A percentile compares a stretch with the other conserved stretches of the same genome.
Conservation (phyloP, 2,888 invertebrate species). For the Epistrophella euchroma region DNA sequence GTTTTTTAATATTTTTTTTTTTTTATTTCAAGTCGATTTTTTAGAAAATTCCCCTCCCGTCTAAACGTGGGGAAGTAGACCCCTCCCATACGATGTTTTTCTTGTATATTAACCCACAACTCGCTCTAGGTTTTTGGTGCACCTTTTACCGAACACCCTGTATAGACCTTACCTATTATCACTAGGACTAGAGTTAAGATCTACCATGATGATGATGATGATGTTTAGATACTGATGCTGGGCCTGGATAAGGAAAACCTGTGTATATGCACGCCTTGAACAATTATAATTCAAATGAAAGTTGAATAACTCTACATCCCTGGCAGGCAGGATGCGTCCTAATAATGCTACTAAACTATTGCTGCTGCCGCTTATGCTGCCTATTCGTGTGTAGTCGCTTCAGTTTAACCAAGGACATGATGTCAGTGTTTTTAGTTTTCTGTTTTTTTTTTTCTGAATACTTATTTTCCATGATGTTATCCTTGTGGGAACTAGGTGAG, state of each 20-base stretch:
- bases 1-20: no score
- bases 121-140: no score
- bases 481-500: slow-evolving; percentile 63
- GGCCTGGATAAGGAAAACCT: slow-evolving; percentile 8
- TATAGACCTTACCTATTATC: no score
- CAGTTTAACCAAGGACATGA: slow-evolving; percentile 52
- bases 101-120: no score
- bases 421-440: slow-evolving; percentile 41
- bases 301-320: slow-evolving; percentile 41
- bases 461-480: slow-evolving; percentile 38
- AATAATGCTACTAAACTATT: slow-evolving; percentile 26
- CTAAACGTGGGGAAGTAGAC: no score
- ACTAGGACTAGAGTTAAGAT: slow-evolving; percentile 41
- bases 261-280: slow-evolving; percentile 35
- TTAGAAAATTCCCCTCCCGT: no score
- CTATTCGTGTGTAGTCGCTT: slow-evolving; percentile 7
- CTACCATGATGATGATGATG: slow-evolving; percentile 5
- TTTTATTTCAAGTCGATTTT: no score
- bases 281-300: slow-evolving; percentile 56
- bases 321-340: slow-evolving; percentile 37
- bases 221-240: neutral
- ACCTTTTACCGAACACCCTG: no score
- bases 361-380: slow-evolving; percentile 15
- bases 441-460: neutral
- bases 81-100: no score